A percentile compares a stretch with the other conserved stretches of the same genome.
Evolutionary conservation across 2,888 invertebrate genomes (phyloP).

Genomic region (Molanna angustata): DNA sequence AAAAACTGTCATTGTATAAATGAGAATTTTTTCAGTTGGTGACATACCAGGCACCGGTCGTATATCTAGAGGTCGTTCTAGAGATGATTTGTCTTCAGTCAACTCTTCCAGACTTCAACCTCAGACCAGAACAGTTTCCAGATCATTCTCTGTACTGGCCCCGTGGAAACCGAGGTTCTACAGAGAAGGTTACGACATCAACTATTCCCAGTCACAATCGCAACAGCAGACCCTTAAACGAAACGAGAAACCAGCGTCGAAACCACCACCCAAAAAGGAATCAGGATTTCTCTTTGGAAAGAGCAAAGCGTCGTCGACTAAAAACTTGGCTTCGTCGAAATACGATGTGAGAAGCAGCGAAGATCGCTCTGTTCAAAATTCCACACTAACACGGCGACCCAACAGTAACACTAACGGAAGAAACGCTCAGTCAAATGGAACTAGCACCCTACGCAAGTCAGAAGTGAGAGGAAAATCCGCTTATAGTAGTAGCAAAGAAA

Average conservation of each 20-base stretch:
- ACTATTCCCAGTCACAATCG: constrained; percentile 72
- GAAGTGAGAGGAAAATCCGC: constrained; percentile 11
- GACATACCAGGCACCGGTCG: constrained; percentile 77
- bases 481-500: constrained; percentile 35
- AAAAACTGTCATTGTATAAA: not conserved
- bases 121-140: constrained; percentile 69
- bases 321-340: constrained; percentile 36
- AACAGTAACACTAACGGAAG: constrained; percentile 14
- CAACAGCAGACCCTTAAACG: constrained; percentile 36
- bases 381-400: constrained; percentile 21
- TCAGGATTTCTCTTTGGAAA: constrained; percentile 31
- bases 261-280: constrained; percentile 27
- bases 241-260: constrained; percentile 12
- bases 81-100: constrained; percentile 71
- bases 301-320: constrained; percentile 52
- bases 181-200: constrained; percentile 72
- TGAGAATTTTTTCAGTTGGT: constrained; percentile 58
- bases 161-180: constrained; percentile 80
- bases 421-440: constrained; percentile 20
- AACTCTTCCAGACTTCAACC: constrained; percentile 59
- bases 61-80: constrained; percentile 60
- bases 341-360: constrained; percentile 39
- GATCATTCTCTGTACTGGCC: constrained; percentile 78
- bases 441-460: constrained; percentile 13
- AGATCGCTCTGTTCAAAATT: constrained; percentile 45